Conservation (phyloP, 1,140 invertebrate species). For the Temnothorax curvispinosus region DNA sequence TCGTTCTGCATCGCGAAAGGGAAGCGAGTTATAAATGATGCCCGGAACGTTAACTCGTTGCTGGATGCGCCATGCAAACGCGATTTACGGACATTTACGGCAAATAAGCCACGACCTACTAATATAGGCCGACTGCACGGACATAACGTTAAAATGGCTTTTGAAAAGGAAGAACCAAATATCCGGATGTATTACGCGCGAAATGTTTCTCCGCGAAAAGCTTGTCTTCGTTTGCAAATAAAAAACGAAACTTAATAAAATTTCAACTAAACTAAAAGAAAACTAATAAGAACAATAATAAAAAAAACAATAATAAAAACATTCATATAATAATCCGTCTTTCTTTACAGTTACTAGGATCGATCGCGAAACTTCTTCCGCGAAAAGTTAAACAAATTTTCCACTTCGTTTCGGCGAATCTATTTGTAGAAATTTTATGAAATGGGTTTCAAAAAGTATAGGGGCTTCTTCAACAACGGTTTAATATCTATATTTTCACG, state of each 20-base stretch:
- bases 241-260: not conserved
- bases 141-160: slow-evolving; percentile 42
- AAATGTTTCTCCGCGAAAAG: not conserved
- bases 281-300: not conserved
- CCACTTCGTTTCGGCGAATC: not conserved
- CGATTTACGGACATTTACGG: slow-evolving; percentile 65
- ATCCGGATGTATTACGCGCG: not conserved
- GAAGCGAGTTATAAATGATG: slow-evolving; percentile 33
- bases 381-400: slow-evolving; percentile 4
- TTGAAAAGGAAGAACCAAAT: slow-evolving; percentile 1
- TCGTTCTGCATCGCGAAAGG: not conserved
- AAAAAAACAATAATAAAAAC: not conserved
- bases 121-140: slow-evolving; percentile 46
- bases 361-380: not conserved
- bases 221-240: not conserved
- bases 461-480: not conserved
- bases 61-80: slow-evolving; percentile 62
- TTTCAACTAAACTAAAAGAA: not conserved
- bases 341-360: not conserved
- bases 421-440: slow-evolving; percentile 4
- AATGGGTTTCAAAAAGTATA: slow-evolving; percentile 5
- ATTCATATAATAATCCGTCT: not conserved
- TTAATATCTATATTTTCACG: slow-evolving; percentile 51
- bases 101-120: slow-evolving; percentile 65
- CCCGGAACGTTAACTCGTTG: slow-evolving; percentile 48